A percentile compares a stretch with the other conserved stretches of the same genome.
Evolutionary conservation across 2,888 invertebrate species (phyloP).

Genomic region (Cataglyphis cursor): DNA sequence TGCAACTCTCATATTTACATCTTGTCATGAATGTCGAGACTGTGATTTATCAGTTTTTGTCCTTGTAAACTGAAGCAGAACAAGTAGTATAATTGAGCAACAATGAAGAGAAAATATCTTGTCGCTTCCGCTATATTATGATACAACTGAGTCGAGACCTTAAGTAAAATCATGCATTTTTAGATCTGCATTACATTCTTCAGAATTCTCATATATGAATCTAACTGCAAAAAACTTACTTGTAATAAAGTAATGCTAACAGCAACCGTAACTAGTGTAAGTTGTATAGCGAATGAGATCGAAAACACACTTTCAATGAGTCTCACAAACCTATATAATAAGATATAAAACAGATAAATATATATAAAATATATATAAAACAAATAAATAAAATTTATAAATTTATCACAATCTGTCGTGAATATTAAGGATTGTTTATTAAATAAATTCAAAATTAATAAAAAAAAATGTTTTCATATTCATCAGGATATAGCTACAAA

Average conservation of each 20-base stretch:
- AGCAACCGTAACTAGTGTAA: conserved; percentile 10
- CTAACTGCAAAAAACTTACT: conserved; percentile 16
- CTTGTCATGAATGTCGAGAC: not conserved
- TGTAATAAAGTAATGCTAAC: conserved; percentile 51
- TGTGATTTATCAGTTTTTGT: conserved; percentile 57
- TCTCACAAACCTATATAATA: conserved; percentile 21
- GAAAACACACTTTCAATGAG: conserved; percentile 38
- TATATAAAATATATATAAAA: too few relatives aligned
- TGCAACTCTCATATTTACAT: conserved; percentile 31
- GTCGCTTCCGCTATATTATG: not conserved
- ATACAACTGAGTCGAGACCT: not conserved
- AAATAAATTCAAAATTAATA: not conserved
- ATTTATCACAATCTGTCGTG: not conserved
- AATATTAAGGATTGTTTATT: not conserved
- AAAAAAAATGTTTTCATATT: not conserved
- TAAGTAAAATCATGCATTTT: not conserved
- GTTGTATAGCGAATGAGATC: conserved; percentile 28
- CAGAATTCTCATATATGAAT: not conserved
- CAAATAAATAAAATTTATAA: not conserved
- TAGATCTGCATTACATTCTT: not conserved
- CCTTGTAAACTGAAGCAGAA: conserved; percentile 55
- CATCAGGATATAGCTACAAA: not conserved
- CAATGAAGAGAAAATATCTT: conserved; percentile 20
- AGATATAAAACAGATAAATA: not conserved
- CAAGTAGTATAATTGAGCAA: conserved; percentile 57